Evolutionary conservation across 1,140 invertebrate species (phyloP).

Genomic region (Diorhabda elongata): DNA sequence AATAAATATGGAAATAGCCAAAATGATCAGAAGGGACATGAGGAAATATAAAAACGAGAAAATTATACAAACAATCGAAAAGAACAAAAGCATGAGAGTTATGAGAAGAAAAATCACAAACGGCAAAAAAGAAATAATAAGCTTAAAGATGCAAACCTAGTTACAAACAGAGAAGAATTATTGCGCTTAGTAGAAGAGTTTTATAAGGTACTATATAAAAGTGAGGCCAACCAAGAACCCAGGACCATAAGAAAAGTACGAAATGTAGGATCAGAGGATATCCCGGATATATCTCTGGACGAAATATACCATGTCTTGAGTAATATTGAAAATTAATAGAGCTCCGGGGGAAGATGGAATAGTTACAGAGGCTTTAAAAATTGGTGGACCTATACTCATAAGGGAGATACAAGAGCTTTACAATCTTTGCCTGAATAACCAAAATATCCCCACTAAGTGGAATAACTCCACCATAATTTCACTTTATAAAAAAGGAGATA

Average conservation of each 20-base stretch:
- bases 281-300: conserved; percentile 4
- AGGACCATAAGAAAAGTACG: background rate
- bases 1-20: background rate
- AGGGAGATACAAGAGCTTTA: background rate
- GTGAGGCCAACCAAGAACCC: background rate
- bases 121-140: conserved; percentile 17
- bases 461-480: background rate
- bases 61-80: conserved; percentile 11
- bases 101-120: conserved; percentile 11
- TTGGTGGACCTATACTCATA: conserved; percentile 9
- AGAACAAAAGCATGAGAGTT: conserved; percentile 19
- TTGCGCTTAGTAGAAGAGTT: background rate
- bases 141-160: conserved; percentile 9
- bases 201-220: background rate
- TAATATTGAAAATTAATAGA: conserved; percentile 11
- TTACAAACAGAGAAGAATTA: conserved; percentile 12
- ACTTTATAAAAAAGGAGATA: background rate
- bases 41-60: conserved; percentile 10
- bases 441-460: conserved; percentile 6
- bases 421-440: background rate
- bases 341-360: conserved; percentile 13
- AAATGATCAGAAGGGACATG: conserved; percentile 5
- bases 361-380: conserved; percentile 6
- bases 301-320: too few species aligned
- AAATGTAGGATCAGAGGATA: conserved; percentile 14